Base-by-base conservation (phyloP, 2,888 invertebrate genomes). In the Platerodrilus igneus region DNA sequence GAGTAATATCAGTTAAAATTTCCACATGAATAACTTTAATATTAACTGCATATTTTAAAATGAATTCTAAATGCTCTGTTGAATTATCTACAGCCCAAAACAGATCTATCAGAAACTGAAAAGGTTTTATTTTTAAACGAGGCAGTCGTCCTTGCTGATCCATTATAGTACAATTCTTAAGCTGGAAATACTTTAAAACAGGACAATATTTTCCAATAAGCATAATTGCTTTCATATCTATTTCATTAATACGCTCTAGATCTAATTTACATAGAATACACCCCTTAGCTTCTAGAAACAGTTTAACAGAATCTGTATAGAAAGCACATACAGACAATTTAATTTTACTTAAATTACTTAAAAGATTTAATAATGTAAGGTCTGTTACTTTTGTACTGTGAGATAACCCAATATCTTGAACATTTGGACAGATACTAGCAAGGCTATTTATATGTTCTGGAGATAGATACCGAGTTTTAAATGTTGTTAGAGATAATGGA, bases 171-270 rank as follows among this genome's bases (percentile, higher is more conserved):
- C 85, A 84, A 63, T 85, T 84, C 56, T 83, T 83, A 37, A 85
- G 71, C 14, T 80, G 80, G 23, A 85, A 67, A 53, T 67, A 76
- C 60, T 77, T 75, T 30, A 85, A 66, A 48, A 77, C 70, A 1
- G 83, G 82, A 57, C 85, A 85, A 70, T 73, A 79, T 63, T 83
- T 82, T 58, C 83, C 83, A n/a, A 85, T 79, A 48, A 78, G 78
- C 66, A 83, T 75, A 21, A 85, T 62, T n/a, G 83, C 83, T 57
- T 81, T 81, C 51, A 81, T 69, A 64, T 83, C 82, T 50, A 85
- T 78, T 66, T 83, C 80, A 56, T 84, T 83, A 1, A 83, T 82
- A 56, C 84, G 84, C 57, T 85, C 85, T 35, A 85, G 70, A 61
- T 83, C 83, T 40, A 85, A 66, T 59, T 70, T 72, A 7, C 72